Percentiles rank a stretch among this genome's conserved stretches.
phyloP scores from a whole-genome alignment of 37 sponge, comb jelly and placozoan genomes.

The Amphimedon queenslandica region DNA sequence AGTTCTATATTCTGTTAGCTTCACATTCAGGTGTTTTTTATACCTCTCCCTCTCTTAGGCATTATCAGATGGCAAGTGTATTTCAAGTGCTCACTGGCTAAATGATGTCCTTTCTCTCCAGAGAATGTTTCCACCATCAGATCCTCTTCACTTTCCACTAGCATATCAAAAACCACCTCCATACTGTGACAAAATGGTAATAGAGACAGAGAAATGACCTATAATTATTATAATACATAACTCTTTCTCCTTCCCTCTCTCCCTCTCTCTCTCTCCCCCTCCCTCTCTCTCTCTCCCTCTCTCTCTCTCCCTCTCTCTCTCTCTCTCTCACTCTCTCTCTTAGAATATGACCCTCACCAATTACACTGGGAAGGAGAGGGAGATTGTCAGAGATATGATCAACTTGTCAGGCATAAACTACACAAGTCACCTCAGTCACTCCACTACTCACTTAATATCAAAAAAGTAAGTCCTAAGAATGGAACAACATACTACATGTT shows the following conservation, averaged over 20 bases:
- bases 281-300: background rate
- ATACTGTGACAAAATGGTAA: background rate
- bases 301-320: background rate
- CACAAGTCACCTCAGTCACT: constrained; percentile 73
- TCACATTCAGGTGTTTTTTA: background rate
- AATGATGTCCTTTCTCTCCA: constrained; percentile 81
- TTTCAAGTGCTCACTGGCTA: constrained; percentile 91
- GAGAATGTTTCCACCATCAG: constrained; percentile 73
- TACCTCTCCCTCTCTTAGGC: constrained; percentile 41
- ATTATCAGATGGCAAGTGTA: constrained; percentile 75
- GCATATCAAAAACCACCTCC: background rate
- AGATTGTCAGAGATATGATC: constrained; percentile 80
- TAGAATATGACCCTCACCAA: constrained; percentile 75
- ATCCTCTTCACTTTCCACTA: constrained; percentile 86
- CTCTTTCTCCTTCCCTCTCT: background rate
- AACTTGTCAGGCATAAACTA: constrained; percentile 74
- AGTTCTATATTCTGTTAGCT: background rate
- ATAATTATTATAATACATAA: background rate
- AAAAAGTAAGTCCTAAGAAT: constrained; percentile 23
- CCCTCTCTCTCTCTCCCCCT: background rate
- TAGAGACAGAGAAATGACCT: background rate
- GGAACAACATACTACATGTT: no score
- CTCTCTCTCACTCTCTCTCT: background rate
- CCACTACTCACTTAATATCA: constrained; percentile 74
- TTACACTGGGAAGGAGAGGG: constrained; percentile 75